Percentiles rank a stretch among this genome's conserved stretches.
Evolutionary conservation across 2,888 invertebrate genomes (phyloP).

Genomic region (Horisme vitalbata): DNA sequence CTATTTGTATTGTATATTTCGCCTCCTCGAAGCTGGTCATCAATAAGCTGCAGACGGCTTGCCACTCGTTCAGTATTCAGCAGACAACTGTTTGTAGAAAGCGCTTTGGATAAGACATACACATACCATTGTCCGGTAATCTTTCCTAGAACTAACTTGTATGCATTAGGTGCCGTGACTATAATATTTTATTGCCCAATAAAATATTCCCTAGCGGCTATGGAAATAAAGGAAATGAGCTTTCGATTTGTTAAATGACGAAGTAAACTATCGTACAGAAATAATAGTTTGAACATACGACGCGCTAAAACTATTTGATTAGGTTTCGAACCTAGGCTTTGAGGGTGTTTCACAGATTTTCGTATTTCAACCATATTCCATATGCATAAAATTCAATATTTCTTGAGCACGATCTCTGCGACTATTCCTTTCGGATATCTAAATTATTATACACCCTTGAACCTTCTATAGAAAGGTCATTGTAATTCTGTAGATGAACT

Average conservation of each 20-base stretch:
- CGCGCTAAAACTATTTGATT: conserved; percentile 24
- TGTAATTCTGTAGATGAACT: conserved; percentile 55
- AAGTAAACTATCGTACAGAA: conserved; percentile 12
- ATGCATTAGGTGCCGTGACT: conserved; percentile 69
- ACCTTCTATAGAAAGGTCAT: conserved; percentile 52
- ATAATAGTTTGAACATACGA: conserved; percentile 14
- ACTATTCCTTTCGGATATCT: conserved; percentile 19
- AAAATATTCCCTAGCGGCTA: conserved; percentile 29
- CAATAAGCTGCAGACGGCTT: conserved; percentile 47
- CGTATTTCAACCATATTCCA: conserved; percentile 5
- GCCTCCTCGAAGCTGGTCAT: conserved; percentile 32
- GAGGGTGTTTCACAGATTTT: background rate
- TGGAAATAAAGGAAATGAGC: conserved; percentile 32
- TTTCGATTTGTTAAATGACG: conserved; percentile 22
- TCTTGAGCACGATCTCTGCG: conserved; percentile 2
- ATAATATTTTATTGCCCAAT: conserved; percentile 49
- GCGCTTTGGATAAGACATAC: conserved; percentile 77
- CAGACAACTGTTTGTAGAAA: conserved; percentile 73
- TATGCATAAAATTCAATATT: conserved; percentile 14
- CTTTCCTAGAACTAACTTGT: conserved; percentile 75
- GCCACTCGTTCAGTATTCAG: conserved; percentile 64
- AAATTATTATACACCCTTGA: conserved; percentile 32
- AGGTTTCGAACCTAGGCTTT: conserved; percentile 15
- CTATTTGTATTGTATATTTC: conserved; percentile 13
- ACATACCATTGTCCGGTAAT: conserved; percentile 76